A percentile compares a stretch with the other conserved stretches of the same genome.
Evolutionary conservation across 1,140 invertebrate genomes (phyloP).

Genomic region (Heliconius nattereri): DNA sequence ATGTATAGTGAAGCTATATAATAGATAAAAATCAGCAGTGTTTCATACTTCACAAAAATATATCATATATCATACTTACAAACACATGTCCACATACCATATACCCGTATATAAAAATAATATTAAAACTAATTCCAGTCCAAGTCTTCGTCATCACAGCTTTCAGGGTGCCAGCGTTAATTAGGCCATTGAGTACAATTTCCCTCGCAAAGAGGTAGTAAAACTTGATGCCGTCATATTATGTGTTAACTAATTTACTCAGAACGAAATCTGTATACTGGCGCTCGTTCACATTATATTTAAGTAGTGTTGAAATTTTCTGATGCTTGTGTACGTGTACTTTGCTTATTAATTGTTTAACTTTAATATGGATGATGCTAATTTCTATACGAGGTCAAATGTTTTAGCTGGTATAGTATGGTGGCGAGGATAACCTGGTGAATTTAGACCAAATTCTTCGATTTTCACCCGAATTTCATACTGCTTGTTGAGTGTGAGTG

Average conservation of each 20-base stretch:
- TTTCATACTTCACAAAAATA: no score
- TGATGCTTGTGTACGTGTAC: not conserved
- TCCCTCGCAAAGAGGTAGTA: conserved; percentile 7
- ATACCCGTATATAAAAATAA: not conserved
- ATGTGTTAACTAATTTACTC: conserved; percentile 21
- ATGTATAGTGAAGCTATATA: no score
- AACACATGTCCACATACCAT: not conserved
- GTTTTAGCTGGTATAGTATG: no score
- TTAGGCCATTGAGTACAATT: conserved; percentile 3
- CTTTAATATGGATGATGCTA: no score
- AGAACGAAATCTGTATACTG: conserved; percentile 1
- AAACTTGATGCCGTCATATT: conserved; percentile 24
- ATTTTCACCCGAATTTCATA: no score
- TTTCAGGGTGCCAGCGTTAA: conserved; percentile 14
- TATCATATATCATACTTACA: not conserved
- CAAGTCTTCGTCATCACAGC: conserved; percentile 7
- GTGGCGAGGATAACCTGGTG: no score
- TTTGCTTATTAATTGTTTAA: not conserved
- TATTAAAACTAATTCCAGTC: not conserved
- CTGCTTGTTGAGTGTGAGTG: no score
- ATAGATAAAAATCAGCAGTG: no score
- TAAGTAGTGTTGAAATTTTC: not conserved
- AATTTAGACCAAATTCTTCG: no score
- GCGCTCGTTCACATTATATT: conserved; percentile 6
- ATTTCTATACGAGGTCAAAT: no score